A percentile compares a stretch with the other conserved stretches of the same genome.
Evolutionary conservation across 2,888 invertebrate genomes (phyloP).

Genomic region (Chorisops tibialis): DNA sequence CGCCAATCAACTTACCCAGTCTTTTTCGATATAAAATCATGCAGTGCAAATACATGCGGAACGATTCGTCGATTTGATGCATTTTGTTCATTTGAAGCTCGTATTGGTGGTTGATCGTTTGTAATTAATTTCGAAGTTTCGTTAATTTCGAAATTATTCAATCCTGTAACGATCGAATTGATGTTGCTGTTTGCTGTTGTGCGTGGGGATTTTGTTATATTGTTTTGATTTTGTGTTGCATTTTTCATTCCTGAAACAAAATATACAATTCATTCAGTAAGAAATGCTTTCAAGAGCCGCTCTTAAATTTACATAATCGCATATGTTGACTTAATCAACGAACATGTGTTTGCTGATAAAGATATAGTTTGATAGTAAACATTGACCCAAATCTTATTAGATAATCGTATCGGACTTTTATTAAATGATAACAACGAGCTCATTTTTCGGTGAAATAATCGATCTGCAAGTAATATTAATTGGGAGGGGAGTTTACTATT

Average conservation of each 20-base stretch:
- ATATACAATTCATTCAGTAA: no score
- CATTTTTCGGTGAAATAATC: no score
- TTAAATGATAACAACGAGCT: no score
- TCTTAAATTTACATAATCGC: neutral
- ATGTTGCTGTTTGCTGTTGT: conserved; percentile 1
- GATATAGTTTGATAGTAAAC: no score
- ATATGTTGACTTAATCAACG: no score
- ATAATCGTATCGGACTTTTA: no score
- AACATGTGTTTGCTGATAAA: no score
- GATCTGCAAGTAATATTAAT: no score
- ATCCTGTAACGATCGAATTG: neutral
- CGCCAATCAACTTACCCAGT: conserved; percentile 60
- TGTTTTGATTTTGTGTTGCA: conserved; percentile 31
- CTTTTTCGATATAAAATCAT: conserved; percentile 82
- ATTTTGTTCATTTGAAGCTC: conserved; percentile 24
- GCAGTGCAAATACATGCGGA: conserved; percentile 85
- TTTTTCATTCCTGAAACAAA: conserved; percentile 31
- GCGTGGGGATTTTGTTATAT: conserved; percentile 23
- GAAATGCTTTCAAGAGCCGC: no score
- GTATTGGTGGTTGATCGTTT: conserved; percentile 18
- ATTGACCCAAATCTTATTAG: no score
- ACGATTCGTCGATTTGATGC: conserved; percentile 24
- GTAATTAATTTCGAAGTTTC: conserved; percentile 25
- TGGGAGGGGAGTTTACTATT: no score
- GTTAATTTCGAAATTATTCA: conserved; percentile 17